Conservation (phyloP, 1,140 invertebrate genomes). For the Anagrus nilaparvatae region DNA sequence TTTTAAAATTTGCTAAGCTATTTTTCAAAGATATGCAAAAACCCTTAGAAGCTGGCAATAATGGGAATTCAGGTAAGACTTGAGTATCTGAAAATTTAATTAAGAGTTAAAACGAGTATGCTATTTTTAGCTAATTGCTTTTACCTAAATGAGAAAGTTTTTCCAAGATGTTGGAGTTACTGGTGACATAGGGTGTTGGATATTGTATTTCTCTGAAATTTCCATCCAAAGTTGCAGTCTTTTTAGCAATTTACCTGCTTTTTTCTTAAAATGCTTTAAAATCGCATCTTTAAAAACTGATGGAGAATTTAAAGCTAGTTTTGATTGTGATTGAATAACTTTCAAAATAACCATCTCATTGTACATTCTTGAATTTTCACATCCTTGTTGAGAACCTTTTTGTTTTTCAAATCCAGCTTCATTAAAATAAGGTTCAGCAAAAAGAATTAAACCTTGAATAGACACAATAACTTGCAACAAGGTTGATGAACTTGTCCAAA, state of each 20-base stretch:
- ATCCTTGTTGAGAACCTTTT: conserved; percentile 77
- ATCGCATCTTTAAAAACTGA: conserved; percentile 69
- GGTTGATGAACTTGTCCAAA: conserved; percentile 74
- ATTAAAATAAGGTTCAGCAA: conserved; percentile 90
- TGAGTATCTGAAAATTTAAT: conserved; percentile 28
- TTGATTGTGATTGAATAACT: conserved; percentile 78
- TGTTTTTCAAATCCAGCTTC: conserved; percentile 94
- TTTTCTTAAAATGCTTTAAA: conserved; percentile 55
- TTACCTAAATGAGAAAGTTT: conserved; percentile 13
- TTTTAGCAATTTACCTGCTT: conserved; percentile 51
- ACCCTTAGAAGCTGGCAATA: conserved; percentile 81
- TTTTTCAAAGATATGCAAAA: conserved; percentile 72
- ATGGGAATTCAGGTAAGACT: conserved; percentile 67
- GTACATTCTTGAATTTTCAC: conserved; percentile 92
- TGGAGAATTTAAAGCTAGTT: conserved; percentile 64
- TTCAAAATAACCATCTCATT: conserved; percentile 94
- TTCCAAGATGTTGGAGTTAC: conserved; percentile 49
- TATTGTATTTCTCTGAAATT: conserved; percentile 51
- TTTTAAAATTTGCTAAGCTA: conserved; percentile 34
- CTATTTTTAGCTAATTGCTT: neutral
- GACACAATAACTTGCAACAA: conserved; percentile 86
- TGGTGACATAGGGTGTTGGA: conserved; percentile 45
- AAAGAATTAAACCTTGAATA: conserved; percentile 90
- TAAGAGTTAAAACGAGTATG: neutral
- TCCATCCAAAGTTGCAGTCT: conserved; percentile 64